Base-by-base conservation (phyloP, 1,140 invertebrate species). In the Lordiphosa mommai region DNA sequence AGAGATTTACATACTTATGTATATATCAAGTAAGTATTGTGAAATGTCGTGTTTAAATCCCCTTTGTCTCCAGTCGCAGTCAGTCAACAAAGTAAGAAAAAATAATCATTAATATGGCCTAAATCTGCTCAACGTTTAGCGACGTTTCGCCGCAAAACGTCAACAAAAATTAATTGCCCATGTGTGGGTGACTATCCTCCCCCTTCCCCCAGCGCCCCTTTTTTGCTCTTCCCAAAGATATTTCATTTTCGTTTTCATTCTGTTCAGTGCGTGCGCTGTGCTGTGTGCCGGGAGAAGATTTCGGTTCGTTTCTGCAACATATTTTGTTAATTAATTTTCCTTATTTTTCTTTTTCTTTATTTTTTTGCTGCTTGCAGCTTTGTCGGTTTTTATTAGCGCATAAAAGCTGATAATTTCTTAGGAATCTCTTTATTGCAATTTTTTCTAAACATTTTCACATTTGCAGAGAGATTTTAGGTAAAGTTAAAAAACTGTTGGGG, bases 311-410 rank as follows among this genome's bases (percentile, higher is more conserved):
- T 37, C 30, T 50, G 52, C 52, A 67, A 67, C 63, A 67, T 67
- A 69, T 69, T 69, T 68, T 69, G 56, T 61, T 69, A 68, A 69
- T 69, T 69, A 68, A 68, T 69, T 68, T 67, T 32, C 4, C 16
- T 67, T 58, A 43, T 32, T 34, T 61, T 47, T 40, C 17, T 57
- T 44, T 53, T 37, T 49, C 3, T 8, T n/a, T 17, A 9, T 17
- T 10, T 20, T 5, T 32, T 3, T 44, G 33, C 4, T 46, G 20
- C 13, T 14, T 49, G 33, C 47, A 7, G 47, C 47, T 51, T 38
- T 36, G 41, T 17, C 41, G 30, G 32, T 41, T 69, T 69, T 69
- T 69, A 69, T 68, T 48, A 68, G 56, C 64, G 23, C 64, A 69
- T 69, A 53, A 69, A 69, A 68, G 34, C 38, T 29, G 63, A 67